These are phyloP conservation scores for Rattus rattus DNA, from an alignment of 2,113 vertebrate genomes.

Conservation along the genomic window DNA sequence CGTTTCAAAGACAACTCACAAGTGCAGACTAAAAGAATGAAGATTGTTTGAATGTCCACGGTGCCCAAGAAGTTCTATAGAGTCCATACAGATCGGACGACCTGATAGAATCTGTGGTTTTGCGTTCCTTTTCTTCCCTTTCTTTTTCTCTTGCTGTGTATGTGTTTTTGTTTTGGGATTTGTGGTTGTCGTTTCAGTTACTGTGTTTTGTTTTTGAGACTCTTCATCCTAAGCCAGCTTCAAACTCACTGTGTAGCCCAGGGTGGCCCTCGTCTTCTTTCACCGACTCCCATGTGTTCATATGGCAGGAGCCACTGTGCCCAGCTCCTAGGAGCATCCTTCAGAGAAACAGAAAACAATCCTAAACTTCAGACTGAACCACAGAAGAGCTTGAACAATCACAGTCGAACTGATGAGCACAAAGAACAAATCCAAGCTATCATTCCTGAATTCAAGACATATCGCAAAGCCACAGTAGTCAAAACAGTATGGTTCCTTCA, in stretches of 20 bases:
- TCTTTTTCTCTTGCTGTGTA: accelerated
- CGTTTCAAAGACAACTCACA: not conserved
- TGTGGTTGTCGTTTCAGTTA: not conserved
- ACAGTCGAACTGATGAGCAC: not conserved
- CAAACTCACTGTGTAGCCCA: not conserved
- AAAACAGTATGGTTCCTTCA: not conserved
- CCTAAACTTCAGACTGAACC: not conserved
- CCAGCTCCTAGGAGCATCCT: not conserved
- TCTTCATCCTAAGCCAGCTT: not conserved
- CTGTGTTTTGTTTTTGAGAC: not conserved
- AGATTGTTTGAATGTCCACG: not conserved
- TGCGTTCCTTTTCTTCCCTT: not conserved
- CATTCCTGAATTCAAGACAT: not conserved
- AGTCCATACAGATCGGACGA: not conserved
- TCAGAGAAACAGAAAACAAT: not conserved
- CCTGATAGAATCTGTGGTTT: not conserved
- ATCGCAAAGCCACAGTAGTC: not conserved
- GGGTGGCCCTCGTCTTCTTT: not conserved
- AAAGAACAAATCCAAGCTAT: not conserved
- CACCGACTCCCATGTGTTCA: not conserved
- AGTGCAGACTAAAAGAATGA: not conserved
- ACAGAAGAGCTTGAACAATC: not conserved
- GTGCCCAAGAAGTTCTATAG: not conserved
- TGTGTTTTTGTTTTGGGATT: too few relatives aligned
- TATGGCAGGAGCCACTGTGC: not conserved